Conservation (phyloP, 2,888 invertebrate genomes). For the Corbicula japonica region DNA sequence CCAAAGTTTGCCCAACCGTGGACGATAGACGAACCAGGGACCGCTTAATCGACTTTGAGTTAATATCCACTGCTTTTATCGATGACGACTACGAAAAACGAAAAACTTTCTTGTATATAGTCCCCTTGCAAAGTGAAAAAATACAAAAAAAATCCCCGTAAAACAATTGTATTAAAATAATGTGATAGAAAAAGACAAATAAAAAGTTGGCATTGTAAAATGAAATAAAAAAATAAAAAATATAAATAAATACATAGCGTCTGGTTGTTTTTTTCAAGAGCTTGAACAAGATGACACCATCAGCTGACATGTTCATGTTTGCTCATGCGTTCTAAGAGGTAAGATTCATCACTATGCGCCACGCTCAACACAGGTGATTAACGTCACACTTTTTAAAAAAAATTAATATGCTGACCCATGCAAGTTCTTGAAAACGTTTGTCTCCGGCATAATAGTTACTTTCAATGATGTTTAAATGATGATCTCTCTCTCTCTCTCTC, state of each 20-base stretch:
- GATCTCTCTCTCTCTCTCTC: too few species aligned
- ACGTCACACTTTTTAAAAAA: too few species aligned
- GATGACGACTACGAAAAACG: constrained; percentile 39
- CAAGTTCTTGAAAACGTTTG: background rate
- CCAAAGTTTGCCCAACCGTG: too few species aligned
- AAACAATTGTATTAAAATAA: constrained; percentile 29
- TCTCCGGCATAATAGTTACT: background rate
- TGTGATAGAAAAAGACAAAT: constrained; percentile 29
- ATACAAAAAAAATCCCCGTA: constrained; percentile 32
- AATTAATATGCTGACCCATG: too few species aligned
- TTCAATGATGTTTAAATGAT: too few species aligned
- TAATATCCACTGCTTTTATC: constrained; percentile 10
- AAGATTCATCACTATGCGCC: background rate
- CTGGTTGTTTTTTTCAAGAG: background rate
- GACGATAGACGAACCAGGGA: constrained; percentile 39
- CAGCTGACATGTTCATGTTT: background rate
- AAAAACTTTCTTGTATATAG: constrained; percentile 51
- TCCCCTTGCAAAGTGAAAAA: constrained; percentile 36
- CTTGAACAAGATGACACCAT: background rate
- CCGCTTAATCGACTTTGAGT: constrained; percentile 32
- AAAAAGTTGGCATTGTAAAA: constrained; percentile 48
- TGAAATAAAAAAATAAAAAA: constrained; percentile 22
- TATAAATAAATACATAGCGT: background rate
- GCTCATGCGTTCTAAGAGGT: background rate
- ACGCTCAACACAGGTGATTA: background rate